Evolutionary conservation across 2,113 vertebrate genomes (phyloP).

Genomic region (Phaethon lepturus): DNA sequence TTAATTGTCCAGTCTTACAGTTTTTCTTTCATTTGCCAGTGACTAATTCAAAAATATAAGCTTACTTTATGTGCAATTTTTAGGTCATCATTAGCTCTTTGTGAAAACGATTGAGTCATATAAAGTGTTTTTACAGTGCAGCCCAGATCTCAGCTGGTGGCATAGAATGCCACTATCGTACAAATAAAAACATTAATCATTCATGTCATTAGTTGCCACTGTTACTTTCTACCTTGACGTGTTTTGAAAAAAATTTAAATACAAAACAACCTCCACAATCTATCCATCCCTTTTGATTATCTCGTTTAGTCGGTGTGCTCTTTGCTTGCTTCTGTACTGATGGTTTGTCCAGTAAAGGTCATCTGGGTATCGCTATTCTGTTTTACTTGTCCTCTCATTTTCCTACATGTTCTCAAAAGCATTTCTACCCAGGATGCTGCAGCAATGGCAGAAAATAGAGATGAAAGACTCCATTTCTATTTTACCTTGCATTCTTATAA

Average conservation of each 20-base stretch:
- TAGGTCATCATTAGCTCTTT: constrained; percentile 60
- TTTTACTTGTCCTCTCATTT: neutral
- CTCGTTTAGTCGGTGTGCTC: neutral
- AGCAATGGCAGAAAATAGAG: neutral
- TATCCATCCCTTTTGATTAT: constrained; percentile 6
- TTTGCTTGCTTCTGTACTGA: neutral
- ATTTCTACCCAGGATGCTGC: neutral
- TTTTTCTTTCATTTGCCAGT: constrained; percentile 46
- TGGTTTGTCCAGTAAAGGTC: neutral
- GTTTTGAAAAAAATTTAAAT: neutral
- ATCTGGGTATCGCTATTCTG: neutral
- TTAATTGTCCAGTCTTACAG: constrained; percentile 9
- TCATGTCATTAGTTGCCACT: constrained; percentile 34
- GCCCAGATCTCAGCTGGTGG: constrained; percentile 46
- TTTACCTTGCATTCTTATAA: neutral
- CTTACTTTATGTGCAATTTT: constrained; percentile 44
- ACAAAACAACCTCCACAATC: neutral
- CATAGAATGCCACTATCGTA: constrained; percentile 16
- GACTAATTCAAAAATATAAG: constrained; percentile 64
- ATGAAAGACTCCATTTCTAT: neutral
- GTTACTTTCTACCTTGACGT: constrained; percentile 27
- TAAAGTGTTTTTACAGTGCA: constrained; percentile 38
- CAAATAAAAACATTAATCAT: constrained; percentile 60
- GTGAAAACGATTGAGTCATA: constrained; percentile 51
- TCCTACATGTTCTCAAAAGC: neutral